Evolutionary conservation across 2,113 vertebrate genomes (phyloP).

Genomic region (Peromyscus leucopus): DNA sequence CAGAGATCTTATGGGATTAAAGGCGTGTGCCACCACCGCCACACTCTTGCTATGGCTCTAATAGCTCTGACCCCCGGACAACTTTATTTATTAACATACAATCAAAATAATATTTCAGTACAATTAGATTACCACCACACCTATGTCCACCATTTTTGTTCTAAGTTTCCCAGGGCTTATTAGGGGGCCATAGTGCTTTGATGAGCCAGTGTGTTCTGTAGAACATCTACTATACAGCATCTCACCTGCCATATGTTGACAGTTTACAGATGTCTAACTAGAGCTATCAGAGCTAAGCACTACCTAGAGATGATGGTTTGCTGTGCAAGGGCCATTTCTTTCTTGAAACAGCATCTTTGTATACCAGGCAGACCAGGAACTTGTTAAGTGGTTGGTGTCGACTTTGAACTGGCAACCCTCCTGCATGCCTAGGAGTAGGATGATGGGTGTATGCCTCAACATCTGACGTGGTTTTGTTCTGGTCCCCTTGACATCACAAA

Average conservation of each 20-base stretch:
- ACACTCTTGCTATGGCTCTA: too few species aligned
- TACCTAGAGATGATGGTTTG: background rate
- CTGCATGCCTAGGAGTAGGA: background rate
- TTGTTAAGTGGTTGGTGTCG: background rate
- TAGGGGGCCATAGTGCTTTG: background rate
- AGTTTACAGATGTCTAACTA: background rate
- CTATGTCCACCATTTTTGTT: background rate
- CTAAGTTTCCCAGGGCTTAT: background rate
- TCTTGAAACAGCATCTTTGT: background rate
- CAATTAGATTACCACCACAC: too few species aligned
- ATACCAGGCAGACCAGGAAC: background rate
- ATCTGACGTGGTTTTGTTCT: background rate
- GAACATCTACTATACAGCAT: background rate
- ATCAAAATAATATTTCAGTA: too few species aligned
- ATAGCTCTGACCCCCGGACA: too few species aligned
- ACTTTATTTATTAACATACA: too few species aligned
- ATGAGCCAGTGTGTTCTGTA: background rate
- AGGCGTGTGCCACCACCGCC: too few species aligned
- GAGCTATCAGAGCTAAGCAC: background rate
- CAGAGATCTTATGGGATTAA: too few species aligned
- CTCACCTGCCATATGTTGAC: background rate
- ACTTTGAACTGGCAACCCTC: background rate
- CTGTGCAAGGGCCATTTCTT: background rate
- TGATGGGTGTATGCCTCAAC: background rate
- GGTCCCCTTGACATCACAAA: background rate